A percentile compares a stretch with the other conserved stretches of the same genome.
phyloP scores from a whole-genome alignment of 2,888 invertebrate genomes.

The Arge pagana region DNA sequence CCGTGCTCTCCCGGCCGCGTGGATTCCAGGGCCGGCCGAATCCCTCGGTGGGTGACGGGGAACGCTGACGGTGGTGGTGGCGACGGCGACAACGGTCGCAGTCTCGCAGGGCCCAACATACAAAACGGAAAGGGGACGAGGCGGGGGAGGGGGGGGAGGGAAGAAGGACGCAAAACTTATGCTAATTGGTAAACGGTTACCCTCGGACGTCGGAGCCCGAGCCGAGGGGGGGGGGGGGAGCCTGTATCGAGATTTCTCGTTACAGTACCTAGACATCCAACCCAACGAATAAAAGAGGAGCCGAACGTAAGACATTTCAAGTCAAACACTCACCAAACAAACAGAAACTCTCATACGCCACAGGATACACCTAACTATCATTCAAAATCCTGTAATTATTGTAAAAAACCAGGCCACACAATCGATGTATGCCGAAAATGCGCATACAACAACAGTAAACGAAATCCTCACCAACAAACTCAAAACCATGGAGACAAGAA shows the following conservation, averaged over 20 bases:
- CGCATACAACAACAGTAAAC: constrained; percentile 24
- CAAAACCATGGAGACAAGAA: not conserved
- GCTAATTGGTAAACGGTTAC: no score
- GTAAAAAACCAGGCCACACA: constrained; percentile 22
- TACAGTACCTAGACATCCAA: not conserved
- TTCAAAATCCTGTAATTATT: constrained; percentile 22
- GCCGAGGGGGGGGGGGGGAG: no score
- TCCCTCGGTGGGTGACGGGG: no score
- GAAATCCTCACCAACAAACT: not conserved
- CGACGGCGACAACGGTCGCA: no score
- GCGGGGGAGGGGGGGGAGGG: not conserved
- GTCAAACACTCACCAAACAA: not conserved
- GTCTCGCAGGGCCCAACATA: no score
- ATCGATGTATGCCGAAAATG: constrained; percentile 23
- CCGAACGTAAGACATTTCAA: not conserved
- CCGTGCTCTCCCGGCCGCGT: no score
- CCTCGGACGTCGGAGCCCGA: no score
- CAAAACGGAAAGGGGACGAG: no score
- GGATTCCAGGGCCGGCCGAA: no score
- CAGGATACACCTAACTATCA: not conserved
- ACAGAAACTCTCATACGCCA: not conserved
- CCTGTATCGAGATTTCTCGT: no score
- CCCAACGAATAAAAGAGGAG: not conserved
- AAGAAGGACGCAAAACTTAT: no score
- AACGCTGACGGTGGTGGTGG: no score